Evolutionary conservation across 2,797 vertebrate genomes (phyloP).

Genomic region (Artibeus jamaicensis): DNA sequence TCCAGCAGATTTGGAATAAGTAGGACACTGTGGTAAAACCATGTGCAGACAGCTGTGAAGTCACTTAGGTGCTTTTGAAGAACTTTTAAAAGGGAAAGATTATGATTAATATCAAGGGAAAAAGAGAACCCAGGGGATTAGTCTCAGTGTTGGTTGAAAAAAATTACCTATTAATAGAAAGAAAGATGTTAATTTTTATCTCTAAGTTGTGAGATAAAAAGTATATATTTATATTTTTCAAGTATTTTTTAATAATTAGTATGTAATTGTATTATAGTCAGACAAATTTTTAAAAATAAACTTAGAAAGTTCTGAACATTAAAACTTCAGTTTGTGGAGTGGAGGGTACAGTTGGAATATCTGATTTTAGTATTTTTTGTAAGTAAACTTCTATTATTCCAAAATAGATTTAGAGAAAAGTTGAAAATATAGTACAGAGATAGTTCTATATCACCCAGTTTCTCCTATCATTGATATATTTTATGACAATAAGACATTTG

Average conservation of each 20-base stretch:
- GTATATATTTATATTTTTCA: neutral
- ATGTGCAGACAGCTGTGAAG: neutral
- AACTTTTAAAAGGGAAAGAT: neutral
- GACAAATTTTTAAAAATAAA: neutral
- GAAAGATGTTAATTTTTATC: neutral
- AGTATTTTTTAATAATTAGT: neutral
- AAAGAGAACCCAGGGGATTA: neutral
- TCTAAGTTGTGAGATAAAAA: neutral
- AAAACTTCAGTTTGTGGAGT: neutral
- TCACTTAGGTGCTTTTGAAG: neutral
- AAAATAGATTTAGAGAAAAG: conserved; percentile 13
- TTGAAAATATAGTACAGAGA: neutral
- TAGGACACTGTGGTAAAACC: neutral
- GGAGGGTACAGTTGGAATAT: neutral
- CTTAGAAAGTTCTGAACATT: neutral
- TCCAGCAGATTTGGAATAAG: neutral
- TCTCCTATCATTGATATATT: neutral
- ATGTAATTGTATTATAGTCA: neutral
- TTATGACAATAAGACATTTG: neutral
- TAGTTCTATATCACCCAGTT: neutral
- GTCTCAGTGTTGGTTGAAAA: neutral
- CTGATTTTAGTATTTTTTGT: neutral
- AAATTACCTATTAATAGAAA: neutral
- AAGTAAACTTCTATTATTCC: neutral
- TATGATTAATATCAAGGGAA: neutral